Conservation (phyloP, 2,113 vertebrate genomes). For the Bos indicus region DNA sequence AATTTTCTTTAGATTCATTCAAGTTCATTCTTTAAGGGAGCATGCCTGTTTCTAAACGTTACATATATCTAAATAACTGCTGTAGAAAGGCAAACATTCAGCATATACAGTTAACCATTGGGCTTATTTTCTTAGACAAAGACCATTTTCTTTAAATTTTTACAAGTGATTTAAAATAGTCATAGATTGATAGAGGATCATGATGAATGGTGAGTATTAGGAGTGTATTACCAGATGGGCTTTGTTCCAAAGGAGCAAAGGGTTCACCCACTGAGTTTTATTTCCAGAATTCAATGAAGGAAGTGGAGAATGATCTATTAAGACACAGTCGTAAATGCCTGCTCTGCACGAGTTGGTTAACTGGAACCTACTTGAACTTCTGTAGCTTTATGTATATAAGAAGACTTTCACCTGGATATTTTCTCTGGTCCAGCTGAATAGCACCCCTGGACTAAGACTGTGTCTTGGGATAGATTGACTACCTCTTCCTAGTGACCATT, state of each 20-base stretch:
- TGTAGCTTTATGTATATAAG: not conserved
- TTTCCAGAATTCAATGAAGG: not conserved
- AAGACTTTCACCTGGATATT: not conserved
- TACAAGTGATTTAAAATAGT: not conserved
- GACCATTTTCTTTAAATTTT: slow-evolving; percentile 11
- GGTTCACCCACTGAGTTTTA: not conserved
- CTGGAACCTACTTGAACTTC: not conserved
- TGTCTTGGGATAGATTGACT: not conserved
- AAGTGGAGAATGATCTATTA: not conserved
- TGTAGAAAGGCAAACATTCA: not conserved
- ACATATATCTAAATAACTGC: not conserved
- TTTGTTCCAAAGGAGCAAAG: not conserved
- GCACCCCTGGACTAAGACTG: not conserved
- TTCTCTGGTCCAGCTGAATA: not conserved
- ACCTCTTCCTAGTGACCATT: not conserved
- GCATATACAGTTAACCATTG: not conserved
- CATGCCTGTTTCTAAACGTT: not conserved
- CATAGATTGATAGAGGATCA: not conserved
- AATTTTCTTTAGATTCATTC: not conserved
- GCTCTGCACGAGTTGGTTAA: rapidly evolving
- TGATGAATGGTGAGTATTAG: slow-evolving; percentile 6
- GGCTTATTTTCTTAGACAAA: not conserved
- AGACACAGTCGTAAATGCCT: not conserved
- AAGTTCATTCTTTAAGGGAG: not conserved
- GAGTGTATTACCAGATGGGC: not conserved